Percentiles rank a stretch among this genome's conserved stretches.
These are phyloP conservation scores for Hirtodrosophila alboralis DNA, from an alignment of 2,888 invertebrate species.

Conservation along the genomic window DNA sequence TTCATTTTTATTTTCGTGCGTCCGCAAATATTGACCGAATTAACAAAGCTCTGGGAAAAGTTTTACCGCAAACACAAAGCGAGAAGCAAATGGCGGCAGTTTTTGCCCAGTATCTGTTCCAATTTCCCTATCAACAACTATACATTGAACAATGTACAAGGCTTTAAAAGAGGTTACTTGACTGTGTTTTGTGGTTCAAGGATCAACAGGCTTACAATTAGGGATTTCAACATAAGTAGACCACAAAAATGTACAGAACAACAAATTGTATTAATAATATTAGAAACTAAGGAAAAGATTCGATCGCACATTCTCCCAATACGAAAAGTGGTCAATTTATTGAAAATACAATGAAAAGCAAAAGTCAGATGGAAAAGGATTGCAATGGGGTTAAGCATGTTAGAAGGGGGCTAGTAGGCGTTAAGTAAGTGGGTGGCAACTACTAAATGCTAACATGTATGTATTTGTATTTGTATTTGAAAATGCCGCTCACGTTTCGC, in stretches of 20 bases:
- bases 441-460: conserved; percentile 67
- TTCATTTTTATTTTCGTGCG: conserved; percentile 81
- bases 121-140: conserved; percentile 5
- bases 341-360: conserved; percentile 3
- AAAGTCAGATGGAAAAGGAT: not conserved
- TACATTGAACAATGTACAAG: not conserved
- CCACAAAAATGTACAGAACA: conserved; percentile 18
- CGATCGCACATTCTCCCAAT: conserved; percentile 1
- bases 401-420: not conserved
- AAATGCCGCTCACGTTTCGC: conserved; percentile 69
- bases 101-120: conserved; percentile 1
- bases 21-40: conserved; percentile 81
- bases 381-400: conserved; percentile 8
- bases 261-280: conserved; percentile 39
- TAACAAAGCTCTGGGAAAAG: conserved; percentile 73
- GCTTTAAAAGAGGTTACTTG: conserved; percentile 37
- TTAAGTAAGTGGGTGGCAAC: conserved; percentile 52
- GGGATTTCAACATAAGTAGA: conserved; percentile 19
- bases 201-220: conserved; percentile 52
- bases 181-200: conserved; percentile 7
- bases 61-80: conserved; percentile 63
- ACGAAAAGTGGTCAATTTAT: conserved; percentile 33
- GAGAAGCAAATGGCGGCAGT: conserved; percentile 39
- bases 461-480: conserved; percentile 66
- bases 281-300: conserved; percentile 11